Base-by-base conservation (phyloP, 92 coral and sea anemone genomes). In the Parazoanthus atlanticus region DNA sequence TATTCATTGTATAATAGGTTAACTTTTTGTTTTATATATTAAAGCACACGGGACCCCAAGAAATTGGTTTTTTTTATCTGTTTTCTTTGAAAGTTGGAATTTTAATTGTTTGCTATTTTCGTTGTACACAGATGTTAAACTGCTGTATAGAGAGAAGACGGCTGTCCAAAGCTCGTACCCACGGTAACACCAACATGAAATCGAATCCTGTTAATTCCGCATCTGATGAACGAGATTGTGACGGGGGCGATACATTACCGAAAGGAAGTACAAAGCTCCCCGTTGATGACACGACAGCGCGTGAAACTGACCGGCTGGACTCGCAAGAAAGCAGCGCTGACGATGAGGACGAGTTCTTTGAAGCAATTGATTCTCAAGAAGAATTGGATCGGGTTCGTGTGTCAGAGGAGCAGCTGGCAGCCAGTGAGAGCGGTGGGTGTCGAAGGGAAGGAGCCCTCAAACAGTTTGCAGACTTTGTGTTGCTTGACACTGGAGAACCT, bases 101-200 rank as follows among this genome's bases (percentile, higher is more conserved):
- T 61, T 25, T 43, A 49, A n/a, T 8, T 33, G 26, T 66, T 21
- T 25, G 85, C 32, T 46, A 32, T 65, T 7, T 38, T 83, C 33
- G 28, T 72, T 32, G 21, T 49, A 80, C 82, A 30, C 88, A 97
- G 99, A 97, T 97, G 99, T 88, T 97, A 8, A 97, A 97, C 82
- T 95, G 98, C 54, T 97, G 99, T 86, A 97, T 97, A 58, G 98
- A 96, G 58, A 94, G 99, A 84, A 92, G 95, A 80, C 86, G 99
- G 43, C 58, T 93, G 49, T 92, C 96, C 66, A 92, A 89, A 89
- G 79, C 61, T 65, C 80, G 88, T 28, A 79, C 64, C 56, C 88
- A 86, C 29, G 73, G 90, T 79, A 77, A 67, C 56, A 19, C 85
- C 33, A 84, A 80, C 71, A 31, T 34, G 61, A 74, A 64, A 19